These are phyloP conservation scores for Leptoclinus maculatus DNA, from an alignment of 2,797 vertebrate species.

Conservation along the genomic window DNA sequence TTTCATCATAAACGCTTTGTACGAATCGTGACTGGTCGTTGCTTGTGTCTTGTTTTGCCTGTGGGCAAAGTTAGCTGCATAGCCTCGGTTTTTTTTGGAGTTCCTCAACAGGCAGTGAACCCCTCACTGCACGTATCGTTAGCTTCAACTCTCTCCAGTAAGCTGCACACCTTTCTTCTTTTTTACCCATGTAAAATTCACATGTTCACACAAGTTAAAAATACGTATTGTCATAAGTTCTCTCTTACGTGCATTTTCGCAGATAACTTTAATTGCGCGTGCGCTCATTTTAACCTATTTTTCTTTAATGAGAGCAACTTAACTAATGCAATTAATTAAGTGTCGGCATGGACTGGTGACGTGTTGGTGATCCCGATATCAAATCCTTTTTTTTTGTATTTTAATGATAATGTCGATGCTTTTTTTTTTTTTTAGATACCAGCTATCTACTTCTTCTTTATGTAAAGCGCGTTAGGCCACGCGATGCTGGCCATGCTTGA, in stretches of 20 bases:
- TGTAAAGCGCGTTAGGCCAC: not conserved
- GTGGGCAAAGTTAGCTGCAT: conserved; percentile 61
- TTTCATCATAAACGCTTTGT: not conserved
- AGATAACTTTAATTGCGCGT: not conserved
- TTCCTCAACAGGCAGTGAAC: conserved; percentile 59
- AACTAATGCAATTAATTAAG: not conserved
- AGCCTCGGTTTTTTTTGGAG: conserved; percentile 29
- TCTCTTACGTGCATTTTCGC: no score
- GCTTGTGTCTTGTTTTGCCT: conserved; percentile 14
- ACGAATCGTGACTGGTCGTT: conserved; percentile 12
- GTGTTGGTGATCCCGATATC: not conserved
- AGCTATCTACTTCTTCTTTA: not conserved
- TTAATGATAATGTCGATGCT: not conserved
- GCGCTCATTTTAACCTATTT: not conserved
- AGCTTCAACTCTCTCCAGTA: not conserved
- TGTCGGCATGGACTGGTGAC: not conserved
- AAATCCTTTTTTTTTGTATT: not conserved
- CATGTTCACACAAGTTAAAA: not conserved
- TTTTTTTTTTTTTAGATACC: not conserved
- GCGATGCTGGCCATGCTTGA: not conserved
- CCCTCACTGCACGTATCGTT: conserved; percentile 3
- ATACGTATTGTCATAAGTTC: not conserved
- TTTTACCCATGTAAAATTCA: not conserved
- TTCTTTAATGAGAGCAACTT: conserved; percentile 6
- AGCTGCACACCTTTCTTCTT: no score